Evolutionary conservation across 2,888 invertebrate species (phyloP).

Genomic region (Zele albiditarsus): DNA sequence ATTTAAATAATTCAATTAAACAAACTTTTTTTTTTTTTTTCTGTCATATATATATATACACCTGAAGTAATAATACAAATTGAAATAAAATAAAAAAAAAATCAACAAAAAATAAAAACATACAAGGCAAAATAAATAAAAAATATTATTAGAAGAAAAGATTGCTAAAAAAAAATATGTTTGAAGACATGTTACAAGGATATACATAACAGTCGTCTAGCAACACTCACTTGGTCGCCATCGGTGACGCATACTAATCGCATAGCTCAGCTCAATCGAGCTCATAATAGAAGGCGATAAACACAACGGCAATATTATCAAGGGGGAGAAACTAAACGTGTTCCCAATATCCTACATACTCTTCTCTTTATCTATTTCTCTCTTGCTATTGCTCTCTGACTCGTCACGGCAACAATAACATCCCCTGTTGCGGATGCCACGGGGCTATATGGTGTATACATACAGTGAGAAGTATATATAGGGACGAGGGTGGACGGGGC

Average conservation of each 20-base stretch:
- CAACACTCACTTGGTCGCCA: slow-evolving; percentile 34
- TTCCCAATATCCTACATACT: background rate
- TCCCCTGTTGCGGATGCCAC: slow-evolving; percentile 62
- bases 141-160: background rate
- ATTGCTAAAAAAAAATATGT: background rate
- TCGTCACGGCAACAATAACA: slow-evolving; percentile 68
- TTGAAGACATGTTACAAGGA: background rate
- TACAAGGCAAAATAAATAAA: too few relatives aligned
- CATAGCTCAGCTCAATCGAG: slow-evolving; percentile 68
- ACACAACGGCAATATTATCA: slow-evolving; percentile 64
- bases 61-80: too few relatives aligned
- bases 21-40: too few relatives aligned
- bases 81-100: background rate
- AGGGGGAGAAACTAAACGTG: slow-evolving; percentile 50
- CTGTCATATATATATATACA: too few relatives aligned
- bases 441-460: slow-evolving; percentile 50
- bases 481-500: slow-evolving; percentile 46
- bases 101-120: too few relatives aligned
- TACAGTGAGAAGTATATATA: background rate
- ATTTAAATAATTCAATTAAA: too few relatives aligned
- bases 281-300: slow-evolving; percentile 69
- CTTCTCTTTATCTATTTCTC: slow-evolving; percentile 10
- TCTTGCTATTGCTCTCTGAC: slow-evolving; percentile 42
- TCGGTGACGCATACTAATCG: slow-evolving; percentile 70
- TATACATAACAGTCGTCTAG: slow-evolving; percentile 1